A percentile compares a stretch with the other conserved stretches of the same genome.
Conservation (phyloP, 1,140 invertebrate species). For the Drosophila setifemur region DNA sequence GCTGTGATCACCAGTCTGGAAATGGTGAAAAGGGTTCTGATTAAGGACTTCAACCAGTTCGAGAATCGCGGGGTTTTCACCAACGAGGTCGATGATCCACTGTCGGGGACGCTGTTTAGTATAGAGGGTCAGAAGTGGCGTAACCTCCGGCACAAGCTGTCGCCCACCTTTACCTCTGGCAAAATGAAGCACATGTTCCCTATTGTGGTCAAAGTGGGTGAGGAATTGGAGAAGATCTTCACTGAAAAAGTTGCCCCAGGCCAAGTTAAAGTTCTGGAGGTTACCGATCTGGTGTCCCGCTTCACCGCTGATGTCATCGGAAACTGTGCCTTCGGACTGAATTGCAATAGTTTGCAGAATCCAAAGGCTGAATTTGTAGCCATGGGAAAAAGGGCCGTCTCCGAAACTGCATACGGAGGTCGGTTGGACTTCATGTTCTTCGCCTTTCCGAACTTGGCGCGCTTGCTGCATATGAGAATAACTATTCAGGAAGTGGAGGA, state of each 20-base stretch:
- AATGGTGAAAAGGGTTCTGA: constrained; percentile 85
- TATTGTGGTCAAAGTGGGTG: constrained; percentile 60
- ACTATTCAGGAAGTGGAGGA: constrained; percentile 80
- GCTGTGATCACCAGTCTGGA: constrained; percentile 83
- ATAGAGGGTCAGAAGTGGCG: constrained; percentile 84
- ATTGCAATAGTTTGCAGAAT: constrained; percentile 83
- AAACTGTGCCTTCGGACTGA: constrained; percentile 85
- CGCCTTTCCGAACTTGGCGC: constrained; percentile 26
- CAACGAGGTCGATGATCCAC: constrained; percentile 83
- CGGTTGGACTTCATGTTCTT: constrained; percentile 17
- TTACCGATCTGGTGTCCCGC: constrained; percentile 59
- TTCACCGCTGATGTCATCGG: constrained; percentile 83
- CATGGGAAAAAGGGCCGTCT: constrained; percentile 30
- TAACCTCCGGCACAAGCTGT: constrained; percentile 83
- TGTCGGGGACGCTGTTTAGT: constrained; percentile 83
- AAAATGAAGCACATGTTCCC: constrained; percentile 83
- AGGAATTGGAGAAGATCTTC: constrained; percentile 35
- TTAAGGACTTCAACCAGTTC: constrained; percentile 85
- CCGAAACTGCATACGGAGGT: constrained; percentile 13
- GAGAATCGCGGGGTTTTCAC: constrained; percentile 82
- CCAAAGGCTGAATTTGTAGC: constrained; percentile 83
- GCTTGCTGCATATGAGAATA: constrained; percentile 38
- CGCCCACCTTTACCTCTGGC: constrained; percentile 84
- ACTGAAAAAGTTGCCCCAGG: not conserved
- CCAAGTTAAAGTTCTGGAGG: constrained; percentile 28